These are phyloP conservation scores for Dinomys branickii DNA, from an alignment of 2,113 vertebrate genomes.

Conservation along the genomic window DNA sequence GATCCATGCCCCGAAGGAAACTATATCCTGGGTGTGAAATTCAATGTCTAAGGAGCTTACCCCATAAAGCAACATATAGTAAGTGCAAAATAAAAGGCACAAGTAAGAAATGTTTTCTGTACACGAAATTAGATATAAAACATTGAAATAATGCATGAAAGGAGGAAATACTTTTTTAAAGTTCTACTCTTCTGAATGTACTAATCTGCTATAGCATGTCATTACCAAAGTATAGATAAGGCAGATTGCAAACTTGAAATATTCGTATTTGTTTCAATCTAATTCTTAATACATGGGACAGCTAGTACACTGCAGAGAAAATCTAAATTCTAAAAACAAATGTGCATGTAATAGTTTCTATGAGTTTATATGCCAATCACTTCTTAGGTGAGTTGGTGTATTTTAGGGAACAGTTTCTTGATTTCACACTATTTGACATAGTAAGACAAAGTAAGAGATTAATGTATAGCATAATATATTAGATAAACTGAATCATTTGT, in stretches of 20 bases:
- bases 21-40: not conserved
- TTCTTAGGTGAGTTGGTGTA: conserved; percentile 19
- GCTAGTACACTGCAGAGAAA: not conserved
- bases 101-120: conserved; percentile 25
- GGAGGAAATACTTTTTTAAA: not conserved
- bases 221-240: conserved; percentile 7
- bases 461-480: not conserved
- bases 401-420: conserved; percentile 53
- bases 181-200: not conserved
- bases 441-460: conserved; percentile 13
- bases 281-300: not conserved
- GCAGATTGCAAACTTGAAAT: not conserved
- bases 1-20: not conserved
- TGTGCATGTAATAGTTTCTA: not conserved
- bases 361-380: not conserved
- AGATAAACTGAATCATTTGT: not conserved
- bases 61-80: not conserved
- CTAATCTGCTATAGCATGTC: not conserved
- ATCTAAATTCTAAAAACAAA: conserved; percentile 33
- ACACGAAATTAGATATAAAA: not conserved
- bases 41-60: not conserved
- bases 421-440: conserved; percentile 19
- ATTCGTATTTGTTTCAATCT: conserved; percentile 6
- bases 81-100: not conserved
- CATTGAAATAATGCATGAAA: conserved; percentile 31